phyloP scores from a whole-genome alignment of 2,113 vertebrate species.

The Paramormyrops kingsleyae region DNA sequence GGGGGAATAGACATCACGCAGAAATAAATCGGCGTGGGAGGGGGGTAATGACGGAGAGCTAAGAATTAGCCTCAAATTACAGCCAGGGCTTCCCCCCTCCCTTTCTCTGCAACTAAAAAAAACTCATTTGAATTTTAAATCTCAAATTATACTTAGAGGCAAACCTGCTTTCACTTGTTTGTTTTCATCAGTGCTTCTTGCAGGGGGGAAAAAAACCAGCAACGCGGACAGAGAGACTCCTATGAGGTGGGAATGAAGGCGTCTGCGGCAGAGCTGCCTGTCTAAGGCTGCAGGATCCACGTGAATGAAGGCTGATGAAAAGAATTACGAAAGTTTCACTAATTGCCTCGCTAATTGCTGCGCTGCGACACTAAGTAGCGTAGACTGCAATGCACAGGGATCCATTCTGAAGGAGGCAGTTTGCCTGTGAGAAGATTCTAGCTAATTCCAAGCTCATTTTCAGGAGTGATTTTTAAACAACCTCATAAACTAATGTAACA shows the following conservation, averaged over 20 bases:
- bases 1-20: neutral
- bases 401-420: neutral
- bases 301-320: neutral
- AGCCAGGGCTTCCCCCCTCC: neutral
- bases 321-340: neutral
- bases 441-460: neutral
- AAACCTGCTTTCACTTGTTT: conserved; percentile 9
- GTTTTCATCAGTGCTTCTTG: neutral
- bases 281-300: neutral
- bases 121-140: conserved; percentile 12
- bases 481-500: neutral
- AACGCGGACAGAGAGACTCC: neutral
- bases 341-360: neutral
- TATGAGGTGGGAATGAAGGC: neutral
- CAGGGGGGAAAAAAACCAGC: neutral
- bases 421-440: neutral
- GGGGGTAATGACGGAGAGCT: neutral
- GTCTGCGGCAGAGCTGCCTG: neutral
- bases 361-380: neutral
- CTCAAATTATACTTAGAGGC: neutral
- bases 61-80: neutral
- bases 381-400: neutral
- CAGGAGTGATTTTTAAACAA: neutral
- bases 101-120: neutral
- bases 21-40: neutral